A percentile compares a stretch with the other conserved stretches of the same genome.
These are phyloP conservation scores for Himalopsyche anomala DNA, from an alignment of 2,888 invertebrate genomes.

Conservation along the genomic window DNA sequence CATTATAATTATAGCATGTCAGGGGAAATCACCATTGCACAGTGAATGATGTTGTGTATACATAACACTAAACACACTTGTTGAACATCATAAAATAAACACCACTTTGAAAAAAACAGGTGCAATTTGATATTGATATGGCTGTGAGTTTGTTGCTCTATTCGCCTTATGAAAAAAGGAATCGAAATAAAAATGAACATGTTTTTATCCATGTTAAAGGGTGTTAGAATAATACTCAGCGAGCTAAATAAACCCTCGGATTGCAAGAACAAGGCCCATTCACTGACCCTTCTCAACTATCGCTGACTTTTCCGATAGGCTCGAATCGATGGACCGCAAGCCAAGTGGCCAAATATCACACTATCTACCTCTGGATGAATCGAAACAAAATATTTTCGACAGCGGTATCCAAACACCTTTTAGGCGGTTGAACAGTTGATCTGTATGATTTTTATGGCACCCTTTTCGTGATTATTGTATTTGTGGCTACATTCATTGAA, in stretches of 20 bases:
- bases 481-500: not conserved
- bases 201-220: not conserved
- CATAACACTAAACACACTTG: no score
- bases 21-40: no score
- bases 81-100: no score
- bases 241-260: not conserved
- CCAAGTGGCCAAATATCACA: not conserved
- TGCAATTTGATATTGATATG: no score
- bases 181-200: not conserved
- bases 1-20: no score
- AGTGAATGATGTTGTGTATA: no score
- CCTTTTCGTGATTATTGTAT: conserved; percentile 7
- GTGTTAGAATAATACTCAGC: not conserved
- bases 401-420: not conserved
- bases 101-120: no score
- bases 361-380: not conserved
- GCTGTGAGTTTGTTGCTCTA: not conserved
- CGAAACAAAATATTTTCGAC: conserved; percentile 21
- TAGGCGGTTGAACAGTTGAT: not conserved
- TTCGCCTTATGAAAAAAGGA: not conserved
- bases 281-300: conserved; percentile 22
- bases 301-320: conserved; percentile 2
- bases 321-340: not conserved
- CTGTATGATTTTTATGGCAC: conserved; percentile 26
- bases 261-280: not conserved